These are phyloP conservation scores for Hirudo medicinalis DNA, from an alignment of 1,140 invertebrate genomes.

Conservation along the genomic window DNA sequence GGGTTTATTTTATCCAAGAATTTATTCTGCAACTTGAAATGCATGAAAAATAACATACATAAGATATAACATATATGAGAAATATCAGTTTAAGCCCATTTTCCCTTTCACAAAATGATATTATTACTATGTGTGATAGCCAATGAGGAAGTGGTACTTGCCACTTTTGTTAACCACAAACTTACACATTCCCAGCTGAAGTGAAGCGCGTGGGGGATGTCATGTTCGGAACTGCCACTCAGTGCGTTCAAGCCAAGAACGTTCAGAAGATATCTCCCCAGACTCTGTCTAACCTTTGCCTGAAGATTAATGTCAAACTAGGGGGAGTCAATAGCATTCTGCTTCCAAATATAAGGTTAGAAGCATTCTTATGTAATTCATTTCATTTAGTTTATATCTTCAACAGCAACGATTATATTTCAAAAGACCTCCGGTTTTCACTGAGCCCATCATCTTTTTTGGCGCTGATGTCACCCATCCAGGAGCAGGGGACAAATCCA, in stretches of 20 bases:
- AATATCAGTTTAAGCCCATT: no score
- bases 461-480: constrained; percentile 99
- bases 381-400: neutral
- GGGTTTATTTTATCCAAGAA: neutral
- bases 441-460: constrained; percentile 97
- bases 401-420: no score
- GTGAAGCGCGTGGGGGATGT: constrained; percentile 99
- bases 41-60: no score
- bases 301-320: constrained; percentile 99
- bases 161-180: no score
- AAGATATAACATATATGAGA: no score
- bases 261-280: constrained; percentile 99
- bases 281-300: constrained; percentile 92
- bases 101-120: no score
- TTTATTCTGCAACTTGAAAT: neutral
- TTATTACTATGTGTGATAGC: no score
- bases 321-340: constrained; percentile 98
- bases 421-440: constrained; percentile 63
- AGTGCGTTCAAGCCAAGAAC: constrained; percentile 99
- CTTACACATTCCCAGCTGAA: constrained; percentile 58
- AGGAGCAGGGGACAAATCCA: constrained; percentile 95
- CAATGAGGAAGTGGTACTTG: no score
- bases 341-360: constrained; percentile 72
- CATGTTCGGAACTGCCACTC: constrained; percentile 94
- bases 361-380: no score